Conservation (phyloP, 1,140 invertebrate genomes). For the Drosophila elegans region DNA sequence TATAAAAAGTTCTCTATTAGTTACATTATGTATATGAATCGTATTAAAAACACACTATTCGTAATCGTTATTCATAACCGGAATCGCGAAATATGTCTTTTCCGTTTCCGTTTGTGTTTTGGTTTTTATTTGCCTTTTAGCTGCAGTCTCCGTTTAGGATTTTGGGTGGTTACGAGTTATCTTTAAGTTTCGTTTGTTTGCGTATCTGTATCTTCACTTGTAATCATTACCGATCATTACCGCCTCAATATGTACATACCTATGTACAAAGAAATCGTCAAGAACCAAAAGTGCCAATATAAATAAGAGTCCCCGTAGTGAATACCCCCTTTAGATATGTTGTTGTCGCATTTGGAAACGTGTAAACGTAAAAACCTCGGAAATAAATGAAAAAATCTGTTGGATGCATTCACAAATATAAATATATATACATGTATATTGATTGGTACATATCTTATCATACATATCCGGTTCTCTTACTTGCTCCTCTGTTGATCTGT, state of each 20-base stretch:
- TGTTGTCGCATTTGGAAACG: slow-evolving; percentile 19
- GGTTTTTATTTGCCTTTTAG: slow-evolving; percentile 55
- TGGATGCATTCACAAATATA: slow-evolving; percentile 63
- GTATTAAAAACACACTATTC: slow-evolving; percentile 75
- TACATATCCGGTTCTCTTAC: slow-evolving; percentile 63
- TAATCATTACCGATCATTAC: slow-evolving; percentile 37
- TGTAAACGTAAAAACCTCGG: slow-evolving; percentile 5
- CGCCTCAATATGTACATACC: slow-evolving; percentile 41
- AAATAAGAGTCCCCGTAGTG: slow-evolving; percentile 3
- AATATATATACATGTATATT: slow-evolving; percentile 65
- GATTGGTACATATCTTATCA: slow-evolving; percentile 68
- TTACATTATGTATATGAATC: slow-evolving; percentile 69
- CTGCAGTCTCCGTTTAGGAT: slow-evolving; percentile 82
- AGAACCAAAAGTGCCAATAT: slow-evolving; percentile 25
- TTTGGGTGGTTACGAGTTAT: slow-evolving; percentile 81
- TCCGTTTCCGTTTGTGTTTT: slow-evolving; percentile 15
- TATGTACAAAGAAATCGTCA: slow-evolving; percentile 48
- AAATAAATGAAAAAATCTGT: slow-evolving; percentile 26
- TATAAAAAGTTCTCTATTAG: slow-evolving; percentile 79
- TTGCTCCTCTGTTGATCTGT: slow-evolving; percentile 10
- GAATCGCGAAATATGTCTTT: slow-evolving; percentile 2
- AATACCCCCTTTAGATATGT: slow-evolving; percentile 58
- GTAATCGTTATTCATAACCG: slow-evolving; percentile 45
- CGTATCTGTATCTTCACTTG: slow-evolving; percentile 66
- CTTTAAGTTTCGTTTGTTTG: slow-evolving; percentile 76